These are phyloP conservation scores for Micrastur ruficollis DNA, from an alignment of 2,797 vertebrate genomes.

Conservation along the genomic window DNA sequence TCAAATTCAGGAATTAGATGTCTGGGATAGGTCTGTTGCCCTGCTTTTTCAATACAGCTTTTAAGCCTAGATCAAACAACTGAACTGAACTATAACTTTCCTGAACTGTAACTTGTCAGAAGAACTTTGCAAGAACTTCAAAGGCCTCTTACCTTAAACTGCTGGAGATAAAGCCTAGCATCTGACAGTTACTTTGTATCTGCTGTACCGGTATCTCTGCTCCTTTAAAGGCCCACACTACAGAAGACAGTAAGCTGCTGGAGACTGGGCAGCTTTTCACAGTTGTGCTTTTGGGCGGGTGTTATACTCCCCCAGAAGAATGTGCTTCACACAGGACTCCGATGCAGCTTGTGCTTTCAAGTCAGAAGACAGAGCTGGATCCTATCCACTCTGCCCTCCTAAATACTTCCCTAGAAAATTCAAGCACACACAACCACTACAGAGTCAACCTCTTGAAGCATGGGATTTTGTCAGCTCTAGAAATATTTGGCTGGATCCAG, in stretches of 20 bases:
- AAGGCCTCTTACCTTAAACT: background rate
- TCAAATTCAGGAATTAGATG: background rate
- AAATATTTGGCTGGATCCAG: background rate
- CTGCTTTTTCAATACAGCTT: background rate
- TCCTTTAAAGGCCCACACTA: background rate
- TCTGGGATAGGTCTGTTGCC: background rate
- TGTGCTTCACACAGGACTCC: background rate
- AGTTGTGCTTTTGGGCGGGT: background rate
- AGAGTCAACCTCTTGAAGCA: background rate
- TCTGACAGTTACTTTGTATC: background rate
- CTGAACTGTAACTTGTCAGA: background rate
- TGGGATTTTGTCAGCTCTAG: background rate
- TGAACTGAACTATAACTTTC: background rate
- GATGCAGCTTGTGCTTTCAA: background rate
- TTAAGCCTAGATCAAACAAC: background rate
- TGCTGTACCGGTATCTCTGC: accelerated
- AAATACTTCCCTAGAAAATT: background rate
- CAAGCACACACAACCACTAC: background rate
- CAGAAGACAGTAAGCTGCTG: background rate
- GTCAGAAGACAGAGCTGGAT: background rate
- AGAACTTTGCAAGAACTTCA: background rate
- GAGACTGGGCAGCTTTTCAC: background rate
- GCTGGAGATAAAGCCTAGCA: background rate
- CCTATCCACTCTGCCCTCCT: background rate
- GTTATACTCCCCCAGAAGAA: background rate